Conservation (phyloP, 2,113 vertebrate genomes). For the Centropus bengalensis region DNA sequence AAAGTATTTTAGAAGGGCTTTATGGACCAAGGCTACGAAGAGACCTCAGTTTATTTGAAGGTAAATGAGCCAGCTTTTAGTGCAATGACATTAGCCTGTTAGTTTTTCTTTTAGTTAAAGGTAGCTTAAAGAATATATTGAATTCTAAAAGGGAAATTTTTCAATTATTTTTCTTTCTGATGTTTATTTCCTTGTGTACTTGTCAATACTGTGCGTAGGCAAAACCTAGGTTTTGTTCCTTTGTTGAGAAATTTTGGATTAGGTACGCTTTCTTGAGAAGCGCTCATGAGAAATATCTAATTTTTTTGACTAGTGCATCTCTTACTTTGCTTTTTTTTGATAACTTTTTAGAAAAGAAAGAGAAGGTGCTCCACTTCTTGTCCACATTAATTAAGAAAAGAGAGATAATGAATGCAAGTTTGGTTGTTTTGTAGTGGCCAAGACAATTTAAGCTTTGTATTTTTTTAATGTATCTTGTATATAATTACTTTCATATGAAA, state of each 20-base stretch:
- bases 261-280: neutral
- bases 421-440: neutral
- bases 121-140: neutral
- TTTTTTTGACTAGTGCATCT: neutral
- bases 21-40: slow-evolving; percentile 96
- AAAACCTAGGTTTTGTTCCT: neutral
- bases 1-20: slow-evolving; percentile 99
- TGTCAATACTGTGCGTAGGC: neutral
- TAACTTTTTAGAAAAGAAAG: neutral
- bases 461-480: neutral
- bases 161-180: neutral
- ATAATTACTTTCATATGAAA: neutral
- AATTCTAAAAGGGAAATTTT: neutral
- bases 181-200: neutral
- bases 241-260: neutral
- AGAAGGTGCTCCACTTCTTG: neutral
- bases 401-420: neutral
- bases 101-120: slow-evolving; percentile 9
- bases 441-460: neutral
- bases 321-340: neutral
- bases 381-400: neutral
- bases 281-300: neutral
- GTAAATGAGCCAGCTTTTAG: slow-evolving; percentile 75
- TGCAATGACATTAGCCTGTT: neutral
- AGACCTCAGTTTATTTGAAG: slow-evolving; percentile 98